Percentiles rank a stretch among this genome's conserved stretches.
phyloP scores from a whole-genome alignment of 2,797 vertebrate genomes.

The Sciurus vulgaris region DNA sequence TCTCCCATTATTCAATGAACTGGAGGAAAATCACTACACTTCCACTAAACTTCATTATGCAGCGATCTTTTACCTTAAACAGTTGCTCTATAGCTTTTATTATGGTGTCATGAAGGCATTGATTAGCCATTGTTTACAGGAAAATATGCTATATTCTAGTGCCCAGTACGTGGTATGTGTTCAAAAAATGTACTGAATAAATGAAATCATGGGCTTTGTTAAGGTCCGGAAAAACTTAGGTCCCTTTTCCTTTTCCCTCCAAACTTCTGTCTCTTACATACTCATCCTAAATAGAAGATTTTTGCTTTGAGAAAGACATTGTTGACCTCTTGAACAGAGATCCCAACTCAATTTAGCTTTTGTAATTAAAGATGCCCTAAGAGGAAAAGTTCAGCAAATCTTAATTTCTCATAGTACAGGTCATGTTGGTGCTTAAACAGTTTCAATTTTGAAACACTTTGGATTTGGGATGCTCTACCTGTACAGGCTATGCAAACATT shows the following conservation, averaged over 20 bases:
- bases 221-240: neutral
- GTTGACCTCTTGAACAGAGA: neutral
- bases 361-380: slow-evolving; percentile 27
- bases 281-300: neutral
- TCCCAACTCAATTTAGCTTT: neutral
- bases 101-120: neutral
- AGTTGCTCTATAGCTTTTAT: neutral
- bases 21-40: neutral
- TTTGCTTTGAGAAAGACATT: slow-evolving; percentile 17
- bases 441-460: neutral
- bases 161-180: neutral
- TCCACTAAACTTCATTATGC: neutral
- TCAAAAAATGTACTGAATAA: neutral
- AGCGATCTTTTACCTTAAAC: neutral
- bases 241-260: neutral
- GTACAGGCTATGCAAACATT: neutral
- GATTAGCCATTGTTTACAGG: neutral
- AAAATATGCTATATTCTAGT: neutral
- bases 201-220: neutral
- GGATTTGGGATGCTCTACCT: neutral
- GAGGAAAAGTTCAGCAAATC: neutral
- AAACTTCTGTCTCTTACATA: neutral
- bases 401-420: neutral
- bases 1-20: neutral
- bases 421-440: neutral